Evolutionary conservation across 2,113 vertebrate species (phyloP), one percentile per base, ranked within the genome.

Genomic region (Heterotis niloticus): DNA sequence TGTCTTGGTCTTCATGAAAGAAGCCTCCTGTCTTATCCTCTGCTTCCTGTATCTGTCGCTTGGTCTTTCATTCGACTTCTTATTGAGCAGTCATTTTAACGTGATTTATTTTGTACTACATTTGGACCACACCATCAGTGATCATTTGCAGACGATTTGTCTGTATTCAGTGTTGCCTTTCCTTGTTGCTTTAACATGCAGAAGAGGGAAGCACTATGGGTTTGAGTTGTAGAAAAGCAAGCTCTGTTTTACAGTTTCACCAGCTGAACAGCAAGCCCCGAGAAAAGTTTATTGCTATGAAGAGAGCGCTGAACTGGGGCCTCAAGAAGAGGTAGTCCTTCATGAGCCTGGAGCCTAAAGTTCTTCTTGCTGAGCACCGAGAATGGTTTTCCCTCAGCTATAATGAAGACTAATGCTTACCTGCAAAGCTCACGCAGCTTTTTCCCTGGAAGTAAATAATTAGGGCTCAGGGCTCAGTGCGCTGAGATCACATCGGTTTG

Each of bases 401-500:
- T 60, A 57, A 70, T 71, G 20, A 71, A 71, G 56, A 62, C 67
- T 60, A 70, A 78, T 23, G 28, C 24, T 20, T 28, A 29, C 18
- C 24, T 29, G 65, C 24, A 68, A 12, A 34, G 23, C 62, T 66
- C 34, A 56, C 54, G 57, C 51, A 59, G 76, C 67, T 68, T 54
- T 54, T 29, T 60, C n/a, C 66, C 28, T 44, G 28, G 54, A 57
- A 71, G 56, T 71, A 13, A 60, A 70, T 78, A 62, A 78, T 78
- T 78, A 64, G 56, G 57, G 60, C 77, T n/a, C 56, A 57, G 10
- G 10, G 26, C 66, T n/a, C 10, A 12, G 28, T 34, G 67, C 34
- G 56, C 20, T 23, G 56, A 69, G 66, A 51, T 71, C 66, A 16
- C 34, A 11, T 54, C 67, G 62, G 24, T 70, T 78, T 78, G 59